These are phyloP conservation scores for Pycnonotus jocosus DNA, from an alignment of 2,113 vertebrate species.

Conservation along the genomic window DNA sequence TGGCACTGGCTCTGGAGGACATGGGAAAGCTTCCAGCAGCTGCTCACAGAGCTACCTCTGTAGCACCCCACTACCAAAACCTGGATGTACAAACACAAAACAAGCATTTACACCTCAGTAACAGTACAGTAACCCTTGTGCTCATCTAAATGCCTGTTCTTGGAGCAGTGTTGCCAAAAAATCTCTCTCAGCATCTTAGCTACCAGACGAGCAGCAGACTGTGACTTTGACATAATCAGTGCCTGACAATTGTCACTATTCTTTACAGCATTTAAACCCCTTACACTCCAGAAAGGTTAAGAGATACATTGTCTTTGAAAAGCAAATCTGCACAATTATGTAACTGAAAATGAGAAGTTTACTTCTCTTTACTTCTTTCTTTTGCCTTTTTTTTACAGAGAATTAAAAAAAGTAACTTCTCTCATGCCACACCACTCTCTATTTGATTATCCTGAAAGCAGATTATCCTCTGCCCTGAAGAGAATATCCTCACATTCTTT, in stretches of 20 bases:
- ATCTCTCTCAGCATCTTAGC: not conserved
- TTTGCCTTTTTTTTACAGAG: not conserved
- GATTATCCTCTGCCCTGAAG: not conserved
- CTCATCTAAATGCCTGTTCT: not conserved
- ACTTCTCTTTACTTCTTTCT: not conserved
- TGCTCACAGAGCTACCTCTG: not conserved
- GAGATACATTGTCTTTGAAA: not conserved
- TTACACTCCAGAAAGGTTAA: not conserved
- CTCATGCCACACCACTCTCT: not conserved
- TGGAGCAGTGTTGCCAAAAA: not conserved
- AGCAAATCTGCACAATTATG: not conserved
- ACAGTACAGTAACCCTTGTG: not conserved
- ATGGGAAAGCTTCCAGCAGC: not conserved
- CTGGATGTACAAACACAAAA: too few relatives aligned
- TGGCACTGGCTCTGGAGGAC: not conserved
- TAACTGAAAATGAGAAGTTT: not conserved
- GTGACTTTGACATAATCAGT: not conserved
- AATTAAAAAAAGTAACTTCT: not conserved
- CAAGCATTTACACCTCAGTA: not conserved
- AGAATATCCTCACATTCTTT: not conserved
- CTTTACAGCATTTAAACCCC: not conserved
- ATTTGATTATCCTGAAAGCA: not conserved
- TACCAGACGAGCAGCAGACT: not conserved
- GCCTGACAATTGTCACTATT: not conserved
- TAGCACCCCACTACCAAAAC: not conserved